These are phyloP conservation scores for Ctenodactylus gundi DNA, from an alignment of 2,113 vertebrate genomes.

Conservation along the genomic window DNA sequence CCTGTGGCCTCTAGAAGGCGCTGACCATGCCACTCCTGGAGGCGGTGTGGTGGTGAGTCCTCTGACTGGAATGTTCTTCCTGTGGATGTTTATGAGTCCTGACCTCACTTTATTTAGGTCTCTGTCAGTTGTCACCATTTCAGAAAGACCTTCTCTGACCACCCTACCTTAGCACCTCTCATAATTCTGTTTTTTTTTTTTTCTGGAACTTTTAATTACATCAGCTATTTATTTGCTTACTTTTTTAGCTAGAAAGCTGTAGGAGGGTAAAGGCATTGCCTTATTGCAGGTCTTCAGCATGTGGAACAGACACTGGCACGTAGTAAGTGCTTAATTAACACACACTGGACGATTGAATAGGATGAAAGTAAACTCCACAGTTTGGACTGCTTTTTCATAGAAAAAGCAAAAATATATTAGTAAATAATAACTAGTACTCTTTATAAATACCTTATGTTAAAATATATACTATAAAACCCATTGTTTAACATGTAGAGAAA, in stretches of 20 bases:
- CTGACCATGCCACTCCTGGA: not conserved
- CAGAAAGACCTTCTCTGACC: not conserved
- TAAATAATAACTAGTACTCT: slow-evolving; percentile 11
- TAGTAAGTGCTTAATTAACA: not conserved
- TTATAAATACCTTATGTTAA: slow-evolving; percentile 15
- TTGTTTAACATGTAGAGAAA: slow-evolving; percentile 58
- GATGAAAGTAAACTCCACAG: not conserved
- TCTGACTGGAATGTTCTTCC: not conserved
- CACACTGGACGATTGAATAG: not conserved
- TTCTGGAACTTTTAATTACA: not conserved
- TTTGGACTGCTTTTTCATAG: not conserved
- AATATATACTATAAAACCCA: slow-evolving; percentile 34
- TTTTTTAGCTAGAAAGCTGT: not conserved
- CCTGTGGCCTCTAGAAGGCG: not conserved
- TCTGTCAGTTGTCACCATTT: not conserved
- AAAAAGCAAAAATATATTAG: not conserved
- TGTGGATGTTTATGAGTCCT: not conserved
- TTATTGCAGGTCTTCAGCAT: not conserved
- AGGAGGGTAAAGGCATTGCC: not conserved
- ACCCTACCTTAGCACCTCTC: not conserved
- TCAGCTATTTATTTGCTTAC: not conserved
- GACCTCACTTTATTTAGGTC: not conserved
- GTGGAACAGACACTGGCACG: not conserved
- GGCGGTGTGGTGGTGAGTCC: not conserved
- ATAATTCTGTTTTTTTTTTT: not conserved